Conservation (phyloP, 2,797 vertebrate species). For the Xenops minutus region DNA sequence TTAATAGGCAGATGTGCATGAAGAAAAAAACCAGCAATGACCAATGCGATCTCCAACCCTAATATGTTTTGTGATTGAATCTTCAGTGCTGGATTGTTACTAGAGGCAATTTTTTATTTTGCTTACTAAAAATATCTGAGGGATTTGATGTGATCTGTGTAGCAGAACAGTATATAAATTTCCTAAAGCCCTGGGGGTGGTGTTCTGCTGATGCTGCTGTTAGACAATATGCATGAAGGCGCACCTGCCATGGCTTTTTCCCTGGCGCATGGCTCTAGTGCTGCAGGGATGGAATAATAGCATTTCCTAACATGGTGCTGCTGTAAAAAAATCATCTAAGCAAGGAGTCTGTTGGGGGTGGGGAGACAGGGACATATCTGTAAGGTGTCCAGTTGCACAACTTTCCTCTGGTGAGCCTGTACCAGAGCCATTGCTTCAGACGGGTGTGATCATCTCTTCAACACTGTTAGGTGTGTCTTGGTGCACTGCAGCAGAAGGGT, state of each 20-base stretch:
- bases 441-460: neutral
- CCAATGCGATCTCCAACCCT: neutral
- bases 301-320: neutral
- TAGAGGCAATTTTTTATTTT: constrained; percentile 5
- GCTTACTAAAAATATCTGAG: neutral
- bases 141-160: constrained; percentile 24
- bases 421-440: neutral
- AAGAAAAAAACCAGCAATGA: neutral
- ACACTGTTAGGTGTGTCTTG: neutral
- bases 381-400: neutral
- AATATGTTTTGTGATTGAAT: neutral
- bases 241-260: neutral
- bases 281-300: neutral
- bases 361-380: neutral
- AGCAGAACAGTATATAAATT: constrained; percentile 20
- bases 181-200: neutral
- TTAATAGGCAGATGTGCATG: neutral
- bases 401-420: fast-evolving
- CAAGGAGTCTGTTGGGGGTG: neutral
- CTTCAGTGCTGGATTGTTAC: neutral
- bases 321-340: neutral
- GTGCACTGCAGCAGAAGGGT: neutral
- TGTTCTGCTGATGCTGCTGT: neutral
- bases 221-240: neutral
- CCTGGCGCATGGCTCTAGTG: neutral